Evolutionary conservation across 2,888 invertebrate genomes (phyloP).

Genomic region (Myopa tessellatipennis): DNA sequence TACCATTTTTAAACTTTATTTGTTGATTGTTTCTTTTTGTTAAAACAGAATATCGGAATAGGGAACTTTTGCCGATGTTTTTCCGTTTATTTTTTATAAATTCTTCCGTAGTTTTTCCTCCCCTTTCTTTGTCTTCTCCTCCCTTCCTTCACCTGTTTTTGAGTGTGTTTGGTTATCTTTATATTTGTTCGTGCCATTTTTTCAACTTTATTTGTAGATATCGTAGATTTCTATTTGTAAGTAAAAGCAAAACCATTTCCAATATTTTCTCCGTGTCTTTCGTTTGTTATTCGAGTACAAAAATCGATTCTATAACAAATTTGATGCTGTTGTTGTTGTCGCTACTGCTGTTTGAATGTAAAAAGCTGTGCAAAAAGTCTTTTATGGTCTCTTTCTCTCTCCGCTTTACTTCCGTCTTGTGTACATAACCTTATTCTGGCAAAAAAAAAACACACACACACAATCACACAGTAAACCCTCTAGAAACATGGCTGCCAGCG

Average conservation of each 20-base stretch:
- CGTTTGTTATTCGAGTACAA: neutral
- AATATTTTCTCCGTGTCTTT: conserved; percentile 42
- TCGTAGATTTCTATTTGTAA: conserved; percentile 54
- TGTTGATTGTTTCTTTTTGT: no score
- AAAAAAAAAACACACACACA: conserved; percentile 1
- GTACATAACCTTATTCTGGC: conserved; percentile 62
- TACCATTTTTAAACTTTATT: neutral
- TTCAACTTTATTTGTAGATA: conserved; percentile 33
- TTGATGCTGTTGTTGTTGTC: neutral
- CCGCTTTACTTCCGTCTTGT: conserved; percentile 49
- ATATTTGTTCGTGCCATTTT: neutral
- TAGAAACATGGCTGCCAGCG: conserved; percentile 22
- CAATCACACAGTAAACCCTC: neutral
- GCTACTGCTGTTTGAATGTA: neutral
- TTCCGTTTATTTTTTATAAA: no score
- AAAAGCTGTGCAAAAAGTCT: neutral
- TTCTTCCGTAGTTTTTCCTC: no score
- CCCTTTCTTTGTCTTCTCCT: no score
- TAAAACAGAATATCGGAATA: no score
- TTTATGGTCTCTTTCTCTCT: conserved; percentile 12
- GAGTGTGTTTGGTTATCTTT: no score
- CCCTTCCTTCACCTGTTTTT: no score
- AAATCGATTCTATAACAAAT: conserved; percentile 19
- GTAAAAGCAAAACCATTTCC: conserved; percentile 55
- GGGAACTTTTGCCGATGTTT: no score